These are phyloP conservation scores for Bufo gargarizans DNA, from an alignment of 2,113 vertebrate species.

Conservation along the genomic window DNA sequence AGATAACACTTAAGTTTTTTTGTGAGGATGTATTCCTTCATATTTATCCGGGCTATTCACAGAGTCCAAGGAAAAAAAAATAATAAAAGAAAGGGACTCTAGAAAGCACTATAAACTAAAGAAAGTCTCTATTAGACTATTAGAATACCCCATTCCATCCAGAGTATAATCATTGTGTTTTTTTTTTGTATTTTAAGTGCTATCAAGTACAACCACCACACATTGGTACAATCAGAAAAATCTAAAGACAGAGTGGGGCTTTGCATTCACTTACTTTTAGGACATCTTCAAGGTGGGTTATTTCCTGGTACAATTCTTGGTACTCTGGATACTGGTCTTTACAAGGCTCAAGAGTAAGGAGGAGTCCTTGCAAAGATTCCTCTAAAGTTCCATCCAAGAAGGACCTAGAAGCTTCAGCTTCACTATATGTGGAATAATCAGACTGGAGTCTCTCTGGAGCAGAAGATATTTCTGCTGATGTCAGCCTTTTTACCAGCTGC, in stretches of 20 bases:
- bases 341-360: constrained; percentile 85
- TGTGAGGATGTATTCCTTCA: not conserved
- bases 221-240: not conserved
- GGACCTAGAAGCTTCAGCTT: constrained; percentile 82
- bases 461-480: constrained; percentile 78
- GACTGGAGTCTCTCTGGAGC: constrained; percentile 64
- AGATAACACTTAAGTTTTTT: not conserved
- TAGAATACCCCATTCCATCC: too few species aligned
- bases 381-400: constrained; percentile 89
- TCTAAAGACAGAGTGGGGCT: constrained; percentile 41
- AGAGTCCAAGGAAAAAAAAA: not conserved
- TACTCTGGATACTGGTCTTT: constrained; percentile 90
- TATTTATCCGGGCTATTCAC: not conserved
- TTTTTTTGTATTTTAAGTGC: not conserved
- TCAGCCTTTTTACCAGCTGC: constrained; percentile 93
- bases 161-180: too few species aligned
- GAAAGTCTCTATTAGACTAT: not conserved
- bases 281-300: constrained; percentile 91
- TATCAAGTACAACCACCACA: not conserved
- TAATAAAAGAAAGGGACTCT: not conserved
- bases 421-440: constrained; percentile 76
- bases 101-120: not conserved
- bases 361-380: constrained; percentile 88
- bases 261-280: constrained; percentile 84
- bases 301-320: constrained; percentile 91